Percentiles rank a stretch among this genome's conserved stretches.
These are phyloP conservation scores for Hyperoplus immaculatus DNA, from an alignment of 2,797 vertebrate genomes.

Conservation along the genomic window DNA sequence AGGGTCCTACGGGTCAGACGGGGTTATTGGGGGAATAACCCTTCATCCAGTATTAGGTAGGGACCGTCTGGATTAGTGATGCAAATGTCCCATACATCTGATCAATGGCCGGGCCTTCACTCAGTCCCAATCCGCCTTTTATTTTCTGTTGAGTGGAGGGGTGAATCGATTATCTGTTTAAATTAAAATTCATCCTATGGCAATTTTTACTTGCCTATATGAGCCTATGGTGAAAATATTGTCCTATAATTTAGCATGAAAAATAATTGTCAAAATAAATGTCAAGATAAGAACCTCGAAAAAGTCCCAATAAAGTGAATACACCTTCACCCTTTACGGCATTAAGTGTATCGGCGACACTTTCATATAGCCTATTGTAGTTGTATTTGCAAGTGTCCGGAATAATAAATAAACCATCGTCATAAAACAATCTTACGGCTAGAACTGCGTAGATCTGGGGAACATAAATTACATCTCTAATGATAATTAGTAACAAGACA, in stretches of 20 bases:
- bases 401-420: neutral
- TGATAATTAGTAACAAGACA: neutral
- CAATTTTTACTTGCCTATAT: neutral
- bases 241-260: no score
- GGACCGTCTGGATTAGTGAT: constrained; percentile 79
- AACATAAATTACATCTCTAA: neutral
- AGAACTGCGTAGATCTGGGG: neutral
- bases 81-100: constrained; percentile 71
- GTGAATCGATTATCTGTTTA: no score
- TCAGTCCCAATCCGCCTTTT: constrained; percentile 41
- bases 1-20: constrained; percentile 77
- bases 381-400: neutral
- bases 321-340: no score
- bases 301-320: no score
- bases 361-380: neutral
- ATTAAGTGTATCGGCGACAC: neutral
- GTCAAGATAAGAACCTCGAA: no score
- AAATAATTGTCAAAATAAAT: no score
- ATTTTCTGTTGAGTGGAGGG: constrained; percentile 17
- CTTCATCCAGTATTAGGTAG: constrained; percentile 67
- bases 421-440: neutral
- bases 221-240: neutral
- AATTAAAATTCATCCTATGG: neutral
- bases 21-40: constrained; percentile 69
- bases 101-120: constrained; percentile 47